Conservation (phyloP, 1,140 invertebrate species). For the Nixonia krombeini region DNA sequence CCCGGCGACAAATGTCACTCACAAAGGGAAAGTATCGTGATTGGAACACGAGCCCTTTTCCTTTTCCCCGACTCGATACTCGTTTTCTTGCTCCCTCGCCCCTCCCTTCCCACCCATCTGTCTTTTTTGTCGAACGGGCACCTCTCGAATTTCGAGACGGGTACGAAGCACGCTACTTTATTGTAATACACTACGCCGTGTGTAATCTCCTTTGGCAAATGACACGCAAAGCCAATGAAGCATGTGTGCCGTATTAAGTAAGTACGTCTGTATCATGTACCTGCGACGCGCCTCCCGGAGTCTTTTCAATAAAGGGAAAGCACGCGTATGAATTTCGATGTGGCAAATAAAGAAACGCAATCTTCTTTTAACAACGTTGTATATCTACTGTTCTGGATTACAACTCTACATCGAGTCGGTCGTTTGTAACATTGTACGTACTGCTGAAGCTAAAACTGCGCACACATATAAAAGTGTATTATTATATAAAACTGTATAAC, state of each 20-base stretch:
- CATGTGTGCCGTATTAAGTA: slow-evolving; percentile 31
- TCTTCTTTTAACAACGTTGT: background rate
- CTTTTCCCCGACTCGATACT: slow-evolving; percentile 8
- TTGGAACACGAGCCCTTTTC: slow-evolving; percentile 15
- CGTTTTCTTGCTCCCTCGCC: slow-evolving; percentile 12
- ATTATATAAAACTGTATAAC: too few species aligned
- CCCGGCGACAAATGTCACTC: background rate
- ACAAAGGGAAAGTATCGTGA: slow-evolving; percentile 11
- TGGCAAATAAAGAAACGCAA: background rate
- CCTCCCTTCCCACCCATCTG: too few species aligned
- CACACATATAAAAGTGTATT: too few species aligned
- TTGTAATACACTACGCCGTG: slow-evolving; percentile 43
- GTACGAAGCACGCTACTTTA: slow-evolving; percentile 45
- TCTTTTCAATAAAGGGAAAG: slow-evolving; percentile 5
- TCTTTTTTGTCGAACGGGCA: slow-evolving; percentile 1
- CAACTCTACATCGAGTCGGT: too few species aligned
- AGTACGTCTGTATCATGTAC: slow-evolving; percentile 34
- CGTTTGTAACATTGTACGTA: too few species aligned
- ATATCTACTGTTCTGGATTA: too few species aligned
- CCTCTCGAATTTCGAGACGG: slow-evolving; percentile 38
- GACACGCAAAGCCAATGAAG: slow-evolving; percentile 48
- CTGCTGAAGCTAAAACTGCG: too few species aligned
- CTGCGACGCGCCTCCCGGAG: slow-evolving; percentile 22
- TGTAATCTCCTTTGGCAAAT: slow-evolving; percentile 47
- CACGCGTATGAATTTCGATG: slow-evolving; percentile 11